A percentile compares a stretch with the other conserved stretches of the same genome.
Evolutionary conservation across 1,140 invertebrate species (phyloP).

Genomic region (Caerostris darwini): DNA sequence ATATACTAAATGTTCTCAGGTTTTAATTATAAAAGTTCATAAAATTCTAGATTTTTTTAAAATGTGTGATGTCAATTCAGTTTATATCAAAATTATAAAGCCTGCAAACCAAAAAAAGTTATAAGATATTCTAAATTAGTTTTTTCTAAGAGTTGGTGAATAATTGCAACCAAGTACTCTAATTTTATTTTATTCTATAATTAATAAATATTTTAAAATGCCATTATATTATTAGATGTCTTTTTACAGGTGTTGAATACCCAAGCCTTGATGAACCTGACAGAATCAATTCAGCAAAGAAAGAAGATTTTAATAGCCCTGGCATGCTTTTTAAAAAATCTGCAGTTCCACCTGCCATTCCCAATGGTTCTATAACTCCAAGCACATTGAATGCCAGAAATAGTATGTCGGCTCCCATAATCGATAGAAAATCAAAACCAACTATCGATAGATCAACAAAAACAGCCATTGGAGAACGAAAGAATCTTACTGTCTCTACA

Average conservation of each 20-base stretch:
- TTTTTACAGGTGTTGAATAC: conserved; percentile 46
- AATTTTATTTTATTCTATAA: background rate
- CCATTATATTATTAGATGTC: no score
- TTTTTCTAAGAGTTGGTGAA: no score
- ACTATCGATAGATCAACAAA: background rate
- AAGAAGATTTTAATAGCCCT: conserved; percentile 41
- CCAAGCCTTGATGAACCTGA: conserved; percentile 80
- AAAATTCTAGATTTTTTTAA: no score
- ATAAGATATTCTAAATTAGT: no score
- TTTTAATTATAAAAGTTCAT: no score
- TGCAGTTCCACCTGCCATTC: background rate
- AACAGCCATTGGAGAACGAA: background rate
- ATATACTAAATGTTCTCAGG: no score
- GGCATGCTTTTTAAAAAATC: conserved; percentile 59
- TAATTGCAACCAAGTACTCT: no score
- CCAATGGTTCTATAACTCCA: background rate
- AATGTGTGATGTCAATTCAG: no score
- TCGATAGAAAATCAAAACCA: conserved; percentile 67
- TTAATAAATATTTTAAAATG: background rate
- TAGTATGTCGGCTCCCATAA: conserved; percentile 43
- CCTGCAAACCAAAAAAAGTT: no score
- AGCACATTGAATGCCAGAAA: background rate
- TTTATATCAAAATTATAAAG: no score
- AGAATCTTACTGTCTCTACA: background rate
- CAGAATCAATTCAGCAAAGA: background rate